These are phyloP conservation scores for Germaria angustata DNA, from an alignment of 2,888 invertebrate genomes.

Conservation along the genomic window DNA sequence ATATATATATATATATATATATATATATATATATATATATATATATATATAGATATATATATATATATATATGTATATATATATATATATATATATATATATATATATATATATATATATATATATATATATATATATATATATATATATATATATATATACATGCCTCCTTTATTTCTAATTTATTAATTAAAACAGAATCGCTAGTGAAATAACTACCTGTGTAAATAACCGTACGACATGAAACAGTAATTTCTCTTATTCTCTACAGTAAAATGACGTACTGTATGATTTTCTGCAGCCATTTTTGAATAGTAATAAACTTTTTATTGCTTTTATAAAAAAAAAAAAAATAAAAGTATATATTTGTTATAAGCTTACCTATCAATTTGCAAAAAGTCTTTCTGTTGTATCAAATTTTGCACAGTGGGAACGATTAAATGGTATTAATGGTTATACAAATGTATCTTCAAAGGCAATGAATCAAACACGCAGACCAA, in stretches of 20 bases:
- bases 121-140: too few relatives aligned
- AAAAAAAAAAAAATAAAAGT: conserved; percentile 11
- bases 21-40: too few relatives aligned
- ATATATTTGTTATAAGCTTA: conserved; percentile 24
- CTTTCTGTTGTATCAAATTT: conserved; percentile 17
- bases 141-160: too few relatives aligned
- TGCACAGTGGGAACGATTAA: background rate
- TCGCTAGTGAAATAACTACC: conserved; percentile 38
- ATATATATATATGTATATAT: too few relatives aligned
- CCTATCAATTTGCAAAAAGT: conserved; percentile 60
- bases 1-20: too few relatives aligned
- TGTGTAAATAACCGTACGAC: conserved; percentile 55
- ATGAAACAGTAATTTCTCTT: conserved; percentile 54
- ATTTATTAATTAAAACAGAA: background rate
- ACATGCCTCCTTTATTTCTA: background rate
- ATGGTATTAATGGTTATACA: too few relatives aligned
- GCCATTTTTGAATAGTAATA: conserved; percentile 28
- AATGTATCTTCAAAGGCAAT: too few relatives aligned
- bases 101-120: too few relatives aligned
- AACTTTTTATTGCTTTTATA: conserved; percentile 14
- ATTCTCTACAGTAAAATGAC: background rate
- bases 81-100: too few relatives aligned
- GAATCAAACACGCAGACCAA: too few relatives aligned
- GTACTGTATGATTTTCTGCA: background rate
- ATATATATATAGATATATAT: too few relatives aligned